Evolutionary conservation across 2,113 vertebrate species (phyloP), one percentile per base, ranked within the genome.

Genomic region (Clupea harengus): DNA sequence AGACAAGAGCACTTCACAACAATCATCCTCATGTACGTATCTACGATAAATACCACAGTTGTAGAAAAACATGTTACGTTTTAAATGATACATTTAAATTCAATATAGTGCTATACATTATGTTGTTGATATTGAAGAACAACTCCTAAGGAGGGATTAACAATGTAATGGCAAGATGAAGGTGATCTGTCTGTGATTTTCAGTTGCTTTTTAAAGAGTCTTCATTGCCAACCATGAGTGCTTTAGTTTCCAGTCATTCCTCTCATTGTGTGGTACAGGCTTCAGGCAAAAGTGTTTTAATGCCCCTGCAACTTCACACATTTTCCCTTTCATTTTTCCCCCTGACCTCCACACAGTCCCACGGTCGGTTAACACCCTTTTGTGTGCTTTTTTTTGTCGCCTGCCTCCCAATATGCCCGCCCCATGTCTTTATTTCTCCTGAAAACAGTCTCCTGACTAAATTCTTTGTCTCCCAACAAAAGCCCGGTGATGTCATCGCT

Each of bases 401-500:
- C 32, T 6, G 87, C 88, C 88, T 85, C 32, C 28, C 83, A 86
- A 86, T 83, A 64, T n/a, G 87, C 84, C 85, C 83, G 88, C 84
- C 86, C 83, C 83, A 28, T 85, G 88, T 91, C 90, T 91, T 92
- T 94, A 91, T 93, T 94, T 92, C 90, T 91, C 88, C 89, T 93
- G 88, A 92, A 94, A 93, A 94, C 94, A 94, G 91, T 93, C 89
- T 91, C 93, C 90, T 91, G 88, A 88, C 84, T 91, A 89, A 85
- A 85, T 87, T 91, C 92, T 93, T 94, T 95, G 93, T 94, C 93
- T 92, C 88, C 82, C 88, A 93, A 94, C 93, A 94, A 94, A 94
- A 86, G 88, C 90, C 45, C 84, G 91, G 54, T 91, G 93, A 94
- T 92, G 92, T 94, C 93, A 94, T 90, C 67, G 89, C 87, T 84